Evolutionary conservation across 2,888 invertebrate genomes (phyloP).

Genomic region (Arrhopalites spinosus): DNA sequence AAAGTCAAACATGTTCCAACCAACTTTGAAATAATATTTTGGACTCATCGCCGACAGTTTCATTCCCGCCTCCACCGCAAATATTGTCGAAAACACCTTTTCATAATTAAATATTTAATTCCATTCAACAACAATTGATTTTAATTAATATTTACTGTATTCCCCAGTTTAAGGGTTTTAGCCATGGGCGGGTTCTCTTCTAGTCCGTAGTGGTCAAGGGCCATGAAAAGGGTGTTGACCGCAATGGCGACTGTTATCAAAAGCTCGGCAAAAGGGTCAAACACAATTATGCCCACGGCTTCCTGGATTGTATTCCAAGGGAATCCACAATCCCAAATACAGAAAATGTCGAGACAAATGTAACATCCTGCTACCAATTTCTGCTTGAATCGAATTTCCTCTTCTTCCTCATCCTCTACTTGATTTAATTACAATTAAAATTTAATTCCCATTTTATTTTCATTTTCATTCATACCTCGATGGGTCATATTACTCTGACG

Average conservation of each 20-base stretch:
- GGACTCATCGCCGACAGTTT: conserved; percentile 97
- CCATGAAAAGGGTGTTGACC: conserved; percentile 92
- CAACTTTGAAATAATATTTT: conserved; percentile 95
- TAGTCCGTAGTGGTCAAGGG: too few relatives aligned
- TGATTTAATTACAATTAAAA: too few relatives aligned
- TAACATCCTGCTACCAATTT: conserved; percentile 75
- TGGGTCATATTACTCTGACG: conserved; percentile 84
- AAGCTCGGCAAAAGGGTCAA: conserved; percentile 97
- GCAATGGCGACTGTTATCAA: conserved; percentile 98
- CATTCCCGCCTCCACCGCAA: conserved; percentile 60
- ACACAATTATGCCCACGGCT: conserved; percentile 84
- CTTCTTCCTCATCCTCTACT: conserved; percentile 68
- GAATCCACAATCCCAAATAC: conserved; percentile 89
- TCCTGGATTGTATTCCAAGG: conserved; percentile 90
- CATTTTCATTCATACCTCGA: too few relatives aligned
- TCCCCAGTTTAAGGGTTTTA: conserved; percentile 79
- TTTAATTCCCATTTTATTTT: too few relatives aligned
- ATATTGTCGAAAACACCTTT: conserved; percentile 55
- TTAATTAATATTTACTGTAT: conserved; percentile 68
- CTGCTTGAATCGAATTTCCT: conserved; percentile 87
- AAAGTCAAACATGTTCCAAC: conserved; percentile 99
- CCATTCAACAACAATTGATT: too few relatives aligned
- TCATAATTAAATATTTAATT: too few relatives aligned
- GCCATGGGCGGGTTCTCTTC: conserved; percentile 71
- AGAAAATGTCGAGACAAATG: conserved; percentile 70